A percentile compares a stretch with the other conserved stretches of the same genome.
Conservation (phyloP, 1,140 invertebrate genomes). For the Drosophila repletoides region DNA sequence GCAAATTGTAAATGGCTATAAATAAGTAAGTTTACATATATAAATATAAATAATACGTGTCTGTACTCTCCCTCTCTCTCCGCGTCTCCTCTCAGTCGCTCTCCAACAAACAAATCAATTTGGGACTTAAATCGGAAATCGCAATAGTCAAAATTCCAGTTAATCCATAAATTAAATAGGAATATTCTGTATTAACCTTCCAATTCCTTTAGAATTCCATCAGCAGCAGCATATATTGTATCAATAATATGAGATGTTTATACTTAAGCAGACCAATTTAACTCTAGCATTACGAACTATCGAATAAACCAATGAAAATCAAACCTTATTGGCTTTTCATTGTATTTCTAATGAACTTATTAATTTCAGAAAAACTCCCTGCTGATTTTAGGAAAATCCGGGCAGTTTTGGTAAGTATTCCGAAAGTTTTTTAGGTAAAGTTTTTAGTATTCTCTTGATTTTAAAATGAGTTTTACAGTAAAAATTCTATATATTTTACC, state of each 20-base stretch:
- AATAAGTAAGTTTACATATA: constrained; percentile 14
- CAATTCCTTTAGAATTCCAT: constrained; percentile 18
- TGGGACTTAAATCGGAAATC: neutral
- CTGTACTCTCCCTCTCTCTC: too few relatives aligned
- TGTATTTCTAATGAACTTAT: too few relatives aligned
- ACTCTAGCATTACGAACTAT: constrained; percentile 64
- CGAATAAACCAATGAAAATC: constrained; percentile 75
- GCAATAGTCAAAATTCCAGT: constrained; percentile 17
- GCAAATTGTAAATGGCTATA: constrained; percentile 54
- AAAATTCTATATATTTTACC: too few relatives aligned
- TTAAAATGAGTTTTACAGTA: too few relatives aligned
- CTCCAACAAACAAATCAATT: constrained; percentile 1
- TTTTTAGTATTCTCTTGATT: too few relatives aligned
- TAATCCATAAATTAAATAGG: neutral
- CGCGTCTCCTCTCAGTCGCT: too few relatives aligned
- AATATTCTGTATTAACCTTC: constrained; percentile 10
- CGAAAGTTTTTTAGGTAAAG: too few relatives aligned
- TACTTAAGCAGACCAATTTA: constrained; percentile 77
- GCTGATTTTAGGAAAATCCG: too few relatives aligned
- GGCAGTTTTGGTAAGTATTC: too few relatives aligned
- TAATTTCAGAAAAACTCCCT: too few relatives aligned
- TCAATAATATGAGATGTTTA: constrained; percentile 51
- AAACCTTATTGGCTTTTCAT: constrained; percentile 6
- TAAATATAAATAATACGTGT: neutral
- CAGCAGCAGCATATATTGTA: constrained; percentile 45